A percentile compares a stretch with the other conserved stretches of the same genome.
phyloP scores from a whole-genome alignment of 2,113 vertebrate genomes.

The Cepphus grylle region DNA sequence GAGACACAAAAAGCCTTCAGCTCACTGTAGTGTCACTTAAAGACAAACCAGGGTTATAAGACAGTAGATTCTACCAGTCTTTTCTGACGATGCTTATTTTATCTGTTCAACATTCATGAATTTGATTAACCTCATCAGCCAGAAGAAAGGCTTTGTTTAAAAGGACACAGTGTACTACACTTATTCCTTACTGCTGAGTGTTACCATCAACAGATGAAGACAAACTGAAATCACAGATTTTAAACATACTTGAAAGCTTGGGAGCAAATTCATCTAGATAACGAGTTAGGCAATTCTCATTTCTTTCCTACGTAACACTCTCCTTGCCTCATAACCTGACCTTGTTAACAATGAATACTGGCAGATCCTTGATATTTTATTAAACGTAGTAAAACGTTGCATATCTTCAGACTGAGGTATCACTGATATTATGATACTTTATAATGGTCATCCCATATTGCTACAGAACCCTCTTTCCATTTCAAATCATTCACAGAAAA shows the following conservation, averaged over 20 bases:
- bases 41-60: background rate
- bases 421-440: background rate
- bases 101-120: background rate
- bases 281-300: background rate
- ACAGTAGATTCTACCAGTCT: background rate
- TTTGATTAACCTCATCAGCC: background rate
- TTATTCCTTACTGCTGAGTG: background rate
- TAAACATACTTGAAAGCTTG: background rate
- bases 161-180: background rate
- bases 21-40: background rate
- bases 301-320: background rate
- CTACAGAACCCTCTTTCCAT: background rate
- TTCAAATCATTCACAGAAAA: background rate
- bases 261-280: background rate
- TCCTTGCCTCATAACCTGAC: background rate
- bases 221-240: background rate
- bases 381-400: background rate
- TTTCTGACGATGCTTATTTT: background rate
- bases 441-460: background rate
- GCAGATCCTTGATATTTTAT: background rate
- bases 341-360: background rate
- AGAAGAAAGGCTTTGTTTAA: background rate
- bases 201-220: background rate
- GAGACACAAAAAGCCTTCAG: background rate
- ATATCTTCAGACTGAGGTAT: background rate